phyloP scores from a whole-genome alignment of 2,113 vertebrate genomes.

The Chitala chitala region DNA sequence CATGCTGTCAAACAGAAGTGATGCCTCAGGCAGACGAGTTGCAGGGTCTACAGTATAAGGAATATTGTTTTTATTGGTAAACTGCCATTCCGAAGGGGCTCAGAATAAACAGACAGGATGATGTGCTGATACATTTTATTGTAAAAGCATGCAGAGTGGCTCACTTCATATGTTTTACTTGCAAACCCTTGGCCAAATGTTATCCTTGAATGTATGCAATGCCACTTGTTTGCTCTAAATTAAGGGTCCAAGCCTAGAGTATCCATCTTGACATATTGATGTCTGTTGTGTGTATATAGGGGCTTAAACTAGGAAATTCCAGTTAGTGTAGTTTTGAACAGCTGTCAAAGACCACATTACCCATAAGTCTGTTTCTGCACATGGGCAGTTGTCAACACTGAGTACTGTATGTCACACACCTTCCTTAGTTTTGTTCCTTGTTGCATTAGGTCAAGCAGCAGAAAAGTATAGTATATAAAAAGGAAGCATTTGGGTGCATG shows the following conservation, averaged over 20 bases:
- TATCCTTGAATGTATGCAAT: background rate
- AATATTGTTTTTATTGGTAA: conserved; percentile 13
- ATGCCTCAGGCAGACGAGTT: conserved; percentile 6
- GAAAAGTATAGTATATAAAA: too few species aligned
- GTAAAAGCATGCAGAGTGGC: background rate
- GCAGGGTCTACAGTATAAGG: background rate
- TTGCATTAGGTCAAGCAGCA: too few species aligned
- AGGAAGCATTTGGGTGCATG: too few species aligned
- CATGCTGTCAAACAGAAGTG: background rate
- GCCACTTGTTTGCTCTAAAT: background rate
- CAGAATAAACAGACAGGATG: conserved; percentile 6
- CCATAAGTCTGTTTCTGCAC: conserved; percentile 10
- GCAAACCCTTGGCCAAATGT: too few species aligned
- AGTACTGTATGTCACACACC: background rate
- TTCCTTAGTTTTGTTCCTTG: background rate
- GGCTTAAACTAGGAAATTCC: background rate
- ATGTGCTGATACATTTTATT: background rate
- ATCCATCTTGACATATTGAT: background rate
- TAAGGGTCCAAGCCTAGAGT: background rate
- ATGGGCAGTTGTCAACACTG: background rate
- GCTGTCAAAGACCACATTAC: background rate
- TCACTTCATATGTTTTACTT: too few species aligned
- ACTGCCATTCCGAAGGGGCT: background rate
- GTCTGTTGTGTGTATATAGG: background rate
- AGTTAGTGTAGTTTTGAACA: background rate